Conservation (phyloP, 2,888 invertebrate genomes). For the Lepetodrilus schrolli region DNA sequence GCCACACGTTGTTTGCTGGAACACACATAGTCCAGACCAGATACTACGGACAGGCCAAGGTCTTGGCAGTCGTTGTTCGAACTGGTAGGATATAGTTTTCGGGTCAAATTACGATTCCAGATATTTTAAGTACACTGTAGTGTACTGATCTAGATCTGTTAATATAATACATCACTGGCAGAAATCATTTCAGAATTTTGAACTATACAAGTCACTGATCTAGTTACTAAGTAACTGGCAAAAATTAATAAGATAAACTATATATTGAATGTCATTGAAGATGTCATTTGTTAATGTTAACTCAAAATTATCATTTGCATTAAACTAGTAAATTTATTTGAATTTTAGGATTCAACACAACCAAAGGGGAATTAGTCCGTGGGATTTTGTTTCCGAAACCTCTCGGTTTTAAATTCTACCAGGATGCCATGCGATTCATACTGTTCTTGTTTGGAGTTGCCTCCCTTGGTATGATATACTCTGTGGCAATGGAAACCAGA, state of each 20-base stretch:
- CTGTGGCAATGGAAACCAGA: conserved; percentile 80
- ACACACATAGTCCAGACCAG: conserved; percentile 93
- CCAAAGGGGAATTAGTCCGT: conserved; percentile 90
- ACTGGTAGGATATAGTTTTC: conserved; percentile 78
- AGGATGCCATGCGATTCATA: conserved; percentile 86
- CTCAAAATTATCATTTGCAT: too few relatives aligned
- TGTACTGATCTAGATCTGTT: too few relatives aligned
- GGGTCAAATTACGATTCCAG: too few relatives aligned
- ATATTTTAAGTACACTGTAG: too few relatives aligned
- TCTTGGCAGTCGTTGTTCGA: conserved; percentile 84
- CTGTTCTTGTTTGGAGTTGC: conserved; percentile 87
- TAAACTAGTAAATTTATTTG: too few relatives aligned
- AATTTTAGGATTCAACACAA: conserved; percentile 90
- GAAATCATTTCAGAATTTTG: too few relatives aligned
- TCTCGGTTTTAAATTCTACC: conserved; percentile 95
- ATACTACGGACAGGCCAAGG: conserved; percentile 88
- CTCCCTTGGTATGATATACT: conserved; percentile 87
- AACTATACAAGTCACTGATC: too few relatives aligned
- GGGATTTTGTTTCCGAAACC: conserved; percentile 96
- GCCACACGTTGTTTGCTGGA: conserved; percentile 92
- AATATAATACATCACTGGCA: too few relatives aligned
- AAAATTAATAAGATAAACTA: too few relatives aligned
- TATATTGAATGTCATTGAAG: too few relatives aligned
- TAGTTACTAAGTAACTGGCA: too few relatives aligned
- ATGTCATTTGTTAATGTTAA: too few relatives aligned